A percentile compares a stretch with the other conserved stretches of the same genome.
Conservation (phyloP, 1,140 invertebrate species). For the Drosophila trapezifrons region DNA sequence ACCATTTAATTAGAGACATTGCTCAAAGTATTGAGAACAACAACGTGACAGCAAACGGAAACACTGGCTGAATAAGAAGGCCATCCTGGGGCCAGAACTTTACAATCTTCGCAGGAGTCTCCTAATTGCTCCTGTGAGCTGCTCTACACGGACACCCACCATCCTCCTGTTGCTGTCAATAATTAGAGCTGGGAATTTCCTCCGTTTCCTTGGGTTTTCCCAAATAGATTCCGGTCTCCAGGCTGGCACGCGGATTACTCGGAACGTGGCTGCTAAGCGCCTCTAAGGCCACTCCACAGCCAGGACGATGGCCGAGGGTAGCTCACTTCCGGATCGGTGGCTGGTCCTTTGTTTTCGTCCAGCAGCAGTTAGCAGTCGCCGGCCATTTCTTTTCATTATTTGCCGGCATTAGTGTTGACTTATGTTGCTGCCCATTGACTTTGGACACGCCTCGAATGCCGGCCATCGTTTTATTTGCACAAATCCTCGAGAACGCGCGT, state of each 20-base stretch:
- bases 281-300: constrained; percentile 52
- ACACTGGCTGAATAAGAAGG: constrained; percentile 6
- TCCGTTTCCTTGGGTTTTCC: constrained; percentile 41
- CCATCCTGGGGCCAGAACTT: constrained; percentile 43
- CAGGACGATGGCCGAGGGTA: not conserved
- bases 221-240: constrained; percentile 42
- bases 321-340: constrained; percentile 47
- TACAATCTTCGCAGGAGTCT: constrained; percentile 24
- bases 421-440: constrained; percentile 65
- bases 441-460: constrained; percentile 42
- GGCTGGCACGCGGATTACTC: constrained; percentile 60
- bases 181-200: constrained; percentile 78
- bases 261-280: constrained; percentile 64
- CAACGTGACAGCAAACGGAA: constrained; percentile 8
- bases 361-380: constrained; percentile 41
- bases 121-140: constrained; percentile 60
- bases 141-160: not conserved
- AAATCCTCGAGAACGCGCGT: constrained; percentile 1
- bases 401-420: constrained; percentile 67
- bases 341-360: constrained; percentile 31
- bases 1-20: constrained; percentile 69
- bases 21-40: constrained; percentile 42
- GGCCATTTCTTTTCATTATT: constrained; percentile 66
- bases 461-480: constrained; percentile 5
- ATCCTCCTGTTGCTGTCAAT: constrained; percentile 66